These are phyloP conservation scores for Pogonus chalceus DNA, from an alignment of 1,140 invertebrate species.

Conservation along the genomic window DNA sequence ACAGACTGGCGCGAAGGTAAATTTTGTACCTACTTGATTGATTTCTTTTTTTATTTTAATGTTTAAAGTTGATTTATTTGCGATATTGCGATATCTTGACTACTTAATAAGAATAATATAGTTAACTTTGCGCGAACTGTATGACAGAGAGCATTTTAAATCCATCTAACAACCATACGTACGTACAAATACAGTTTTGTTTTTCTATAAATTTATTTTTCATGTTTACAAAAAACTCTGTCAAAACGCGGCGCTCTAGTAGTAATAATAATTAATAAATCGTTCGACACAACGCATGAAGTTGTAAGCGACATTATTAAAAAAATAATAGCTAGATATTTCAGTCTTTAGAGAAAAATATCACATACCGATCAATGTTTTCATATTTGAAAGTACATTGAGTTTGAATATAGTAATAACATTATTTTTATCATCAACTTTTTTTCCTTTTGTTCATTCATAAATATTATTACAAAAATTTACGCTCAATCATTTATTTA, in stretches of 20 bases:
- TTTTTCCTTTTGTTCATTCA: neutral
- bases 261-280: neutral
- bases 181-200: neutral
- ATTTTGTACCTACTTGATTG: neutral
- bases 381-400: neutral
- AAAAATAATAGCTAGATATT: conserved; percentile 32
- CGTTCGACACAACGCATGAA: neutral
- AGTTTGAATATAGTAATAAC: conserved; percentile 5
- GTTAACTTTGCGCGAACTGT: neutral
- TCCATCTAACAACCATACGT: neutral
- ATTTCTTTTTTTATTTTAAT: too few species aligned
- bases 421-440: neutral
- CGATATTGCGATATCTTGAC: neutral
- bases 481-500: neutral
- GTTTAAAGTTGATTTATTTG: too few species aligned
- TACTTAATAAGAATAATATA: conserved; percentile 2
- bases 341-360: conserved; percentile 35
- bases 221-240: neutral
- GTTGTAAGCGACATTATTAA: conserved; percentile 12
- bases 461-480: neutral
- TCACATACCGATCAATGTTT: conserved; percentile 30
- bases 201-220: neutral
- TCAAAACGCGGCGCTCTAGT: neutral
- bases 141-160: neutral
- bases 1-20: neutral